These are phyloP conservation scores for Hylaeus volcanicus DNA, from an alignment of 1,140 invertebrate species.

Conservation along the genomic window DNA sequence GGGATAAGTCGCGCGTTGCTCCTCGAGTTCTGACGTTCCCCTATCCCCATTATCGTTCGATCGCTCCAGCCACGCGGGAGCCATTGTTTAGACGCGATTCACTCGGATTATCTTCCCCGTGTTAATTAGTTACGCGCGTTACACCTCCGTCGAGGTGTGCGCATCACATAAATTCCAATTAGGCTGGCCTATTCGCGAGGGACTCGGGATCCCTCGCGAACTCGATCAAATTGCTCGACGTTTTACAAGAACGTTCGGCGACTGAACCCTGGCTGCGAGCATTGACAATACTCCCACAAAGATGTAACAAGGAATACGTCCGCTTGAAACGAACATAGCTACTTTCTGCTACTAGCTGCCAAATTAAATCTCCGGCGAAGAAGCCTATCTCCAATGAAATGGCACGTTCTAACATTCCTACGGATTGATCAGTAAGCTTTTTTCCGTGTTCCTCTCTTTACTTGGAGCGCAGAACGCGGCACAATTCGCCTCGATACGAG, in stretches of 20 bases:
- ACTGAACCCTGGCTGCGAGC: too few relatives aligned
- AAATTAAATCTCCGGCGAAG: too few relatives aligned
- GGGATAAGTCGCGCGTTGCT: neutral
- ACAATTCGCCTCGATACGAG: slow-evolving; percentile 10
- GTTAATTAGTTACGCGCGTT: slow-evolving; percentile 50
- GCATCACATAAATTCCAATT: slow-evolving; percentile 39
- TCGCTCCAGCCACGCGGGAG: slow-evolving; percentile 8
- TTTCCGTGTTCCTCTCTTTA: neutral
- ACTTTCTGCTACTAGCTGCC: too few relatives aligned
- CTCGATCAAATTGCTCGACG: neutral
- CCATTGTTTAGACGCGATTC: slow-evolving; percentile 44
- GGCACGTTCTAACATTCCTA: neutral
- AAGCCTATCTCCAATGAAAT: too few relatives aligned
- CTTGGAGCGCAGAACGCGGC: neutral
- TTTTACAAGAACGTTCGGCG: neutral
- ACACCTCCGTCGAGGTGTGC: slow-evolving; percentile 10
- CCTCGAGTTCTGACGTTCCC: slow-evolving; percentile 5
- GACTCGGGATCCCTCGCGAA: slow-evolving; percentile 10
- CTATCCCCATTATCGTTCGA: neutral
- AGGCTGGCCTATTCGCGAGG: slow-evolving; percentile 10
- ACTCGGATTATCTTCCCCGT: slow-evolving; percentile 38
- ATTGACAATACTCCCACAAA: too few relatives aligned
- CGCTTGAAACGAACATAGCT: too few relatives aligned
- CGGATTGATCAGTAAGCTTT: too few relatives aligned
- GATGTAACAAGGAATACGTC: too few relatives aligned